Conservation (phyloP, 2,113 vertebrate genomes). For the Ameiurus melas region DNA sequence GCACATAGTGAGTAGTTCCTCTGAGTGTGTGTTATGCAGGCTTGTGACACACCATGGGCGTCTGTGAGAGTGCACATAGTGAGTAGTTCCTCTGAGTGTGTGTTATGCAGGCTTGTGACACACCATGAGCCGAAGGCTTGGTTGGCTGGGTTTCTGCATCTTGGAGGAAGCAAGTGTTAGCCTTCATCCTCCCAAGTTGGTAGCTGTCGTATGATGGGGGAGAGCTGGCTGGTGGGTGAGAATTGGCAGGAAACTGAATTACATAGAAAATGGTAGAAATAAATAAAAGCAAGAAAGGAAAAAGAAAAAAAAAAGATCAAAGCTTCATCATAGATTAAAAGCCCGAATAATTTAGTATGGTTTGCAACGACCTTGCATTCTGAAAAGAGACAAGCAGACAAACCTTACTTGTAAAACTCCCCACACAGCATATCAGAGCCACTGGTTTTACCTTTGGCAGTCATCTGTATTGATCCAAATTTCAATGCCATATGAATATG, state of each 20-base stretch:
- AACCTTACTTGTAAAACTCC: neutral
- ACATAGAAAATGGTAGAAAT: neutral
- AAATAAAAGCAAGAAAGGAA: neutral
- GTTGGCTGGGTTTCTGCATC: neutral
- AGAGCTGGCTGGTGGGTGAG: neutral
- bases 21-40: neutral
- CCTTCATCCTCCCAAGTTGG: neutral
- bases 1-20: neutral
- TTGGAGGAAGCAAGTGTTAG: neutral
- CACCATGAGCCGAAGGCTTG: neutral
- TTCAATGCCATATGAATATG: neutral
- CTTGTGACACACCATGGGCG: neutral
- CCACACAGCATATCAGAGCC: neutral
- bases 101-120: neutral
- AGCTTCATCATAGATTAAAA: neutral
- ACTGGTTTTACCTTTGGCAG: neutral
- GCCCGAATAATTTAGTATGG: neutral
- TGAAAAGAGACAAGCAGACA: neutral
- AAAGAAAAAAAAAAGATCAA: neutral
- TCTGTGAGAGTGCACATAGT: neutral
- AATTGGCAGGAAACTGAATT: neutral
- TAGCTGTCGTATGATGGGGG: neutral
- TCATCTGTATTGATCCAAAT: neutral
- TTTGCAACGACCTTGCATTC: neutral
- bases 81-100: neutral